These are phyloP conservation scores for Boulengerochromis microlepis DNA, from an alignment of 2,113 vertebrate genomes.

Conservation along the genomic window DNA sequence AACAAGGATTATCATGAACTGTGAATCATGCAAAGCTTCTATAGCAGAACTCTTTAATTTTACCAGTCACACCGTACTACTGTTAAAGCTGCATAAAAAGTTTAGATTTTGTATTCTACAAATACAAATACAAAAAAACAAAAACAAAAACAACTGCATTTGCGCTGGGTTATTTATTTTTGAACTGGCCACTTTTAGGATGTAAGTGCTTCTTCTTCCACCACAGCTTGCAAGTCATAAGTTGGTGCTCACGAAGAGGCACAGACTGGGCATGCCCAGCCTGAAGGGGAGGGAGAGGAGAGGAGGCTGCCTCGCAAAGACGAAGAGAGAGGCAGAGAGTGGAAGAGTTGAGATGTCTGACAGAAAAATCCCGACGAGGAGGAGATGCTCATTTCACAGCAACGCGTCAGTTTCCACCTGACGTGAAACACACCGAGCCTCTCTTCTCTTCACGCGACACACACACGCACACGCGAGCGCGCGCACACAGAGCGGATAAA, in stretches of 20 bases:
- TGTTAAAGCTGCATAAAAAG: not conserved
- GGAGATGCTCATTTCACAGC: constrained; percentile 22
- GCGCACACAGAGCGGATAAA: not conserved
- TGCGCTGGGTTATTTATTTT: not conserved
- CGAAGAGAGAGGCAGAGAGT: not conserved
- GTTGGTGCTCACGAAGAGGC: not conserved
- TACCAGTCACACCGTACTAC: fast-evolving
- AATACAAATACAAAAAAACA: not conserved
- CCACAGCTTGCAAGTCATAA: not conserved
- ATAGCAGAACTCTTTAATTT: not conserved
- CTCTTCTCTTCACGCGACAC: not conserved
- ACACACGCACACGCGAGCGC: not conserved
- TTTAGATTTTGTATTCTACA: not conserved
- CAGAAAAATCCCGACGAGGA: constrained; percentile 1
- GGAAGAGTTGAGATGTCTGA: constrained; percentile 35
- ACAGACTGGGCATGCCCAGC: constrained; percentile 53
- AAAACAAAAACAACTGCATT: not conserved
- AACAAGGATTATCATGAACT: not conserved
- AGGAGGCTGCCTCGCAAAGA: not conserved
- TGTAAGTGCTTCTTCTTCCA: not conserved
- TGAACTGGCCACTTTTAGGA: not conserved
- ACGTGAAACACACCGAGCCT: not conserved
- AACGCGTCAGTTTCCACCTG: constrained; percentile 21
- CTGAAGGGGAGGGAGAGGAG: not conserved
- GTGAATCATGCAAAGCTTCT: not conserved